Evolutionary conservation across 2,797 vertebrate species (phyloP).

Genomic region (Pseudochirops corinnae): DNA sequence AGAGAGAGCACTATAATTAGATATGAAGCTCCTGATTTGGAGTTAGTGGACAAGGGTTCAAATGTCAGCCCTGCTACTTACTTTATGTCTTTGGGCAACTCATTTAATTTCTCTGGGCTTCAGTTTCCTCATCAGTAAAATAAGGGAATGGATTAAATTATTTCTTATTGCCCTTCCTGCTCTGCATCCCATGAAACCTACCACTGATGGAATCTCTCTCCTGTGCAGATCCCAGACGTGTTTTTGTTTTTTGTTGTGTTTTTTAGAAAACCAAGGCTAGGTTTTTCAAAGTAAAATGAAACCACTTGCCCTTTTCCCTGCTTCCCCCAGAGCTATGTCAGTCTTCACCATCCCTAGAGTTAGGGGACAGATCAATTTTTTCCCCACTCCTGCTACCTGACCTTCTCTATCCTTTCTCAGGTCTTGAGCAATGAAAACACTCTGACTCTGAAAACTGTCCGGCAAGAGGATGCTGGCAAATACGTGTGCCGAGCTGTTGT

Average conservation of each 20-base stretch:
- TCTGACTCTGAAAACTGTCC: constrained; percentile 94
- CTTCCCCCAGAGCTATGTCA: fast-evolving
- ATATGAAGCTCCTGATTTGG: neutral
- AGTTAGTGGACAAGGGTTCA: neutral
- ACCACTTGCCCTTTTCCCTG: no score
- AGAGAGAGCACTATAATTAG: neutral
- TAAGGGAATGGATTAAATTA: neutral
- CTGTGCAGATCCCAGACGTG: neutral
- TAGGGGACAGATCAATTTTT: neutral
- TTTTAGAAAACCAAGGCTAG: neutral
- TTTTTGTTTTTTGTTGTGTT: neutral
- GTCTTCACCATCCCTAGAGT: neutral
- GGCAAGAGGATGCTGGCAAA: constrained; percentile 98
- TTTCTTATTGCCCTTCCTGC: neutral
- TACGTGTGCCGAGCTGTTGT: constrained; percentile 98
- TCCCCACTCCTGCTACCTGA: neutral
- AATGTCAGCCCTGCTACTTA: neutral
- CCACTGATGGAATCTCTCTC: neutral
- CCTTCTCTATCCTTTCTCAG: constrained; percentile 81
- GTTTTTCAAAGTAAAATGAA: neutral
- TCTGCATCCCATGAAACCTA: neutral
- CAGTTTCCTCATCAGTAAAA: neutral
- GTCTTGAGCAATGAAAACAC: constrained; percentile 98
- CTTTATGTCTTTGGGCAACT: neutral
- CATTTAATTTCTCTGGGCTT: neutral